These are phyloP conservation scores for Rissa tridactyla DNA, from an alignment of 2,113 vertebrate species.

Conservation along the genomic window DNA sequence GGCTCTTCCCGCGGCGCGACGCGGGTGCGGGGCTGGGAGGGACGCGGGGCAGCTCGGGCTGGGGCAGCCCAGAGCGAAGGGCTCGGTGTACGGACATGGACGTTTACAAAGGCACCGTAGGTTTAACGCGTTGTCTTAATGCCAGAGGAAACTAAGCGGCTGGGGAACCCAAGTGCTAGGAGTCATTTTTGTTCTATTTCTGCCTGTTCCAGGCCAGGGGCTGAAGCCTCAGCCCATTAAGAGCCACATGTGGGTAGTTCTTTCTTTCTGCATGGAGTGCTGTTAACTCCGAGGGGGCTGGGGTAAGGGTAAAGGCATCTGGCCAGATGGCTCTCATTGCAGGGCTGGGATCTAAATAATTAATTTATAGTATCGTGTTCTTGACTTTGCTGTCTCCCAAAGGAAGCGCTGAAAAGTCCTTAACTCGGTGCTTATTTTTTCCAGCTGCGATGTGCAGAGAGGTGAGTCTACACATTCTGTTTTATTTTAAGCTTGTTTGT, in stretches of 20 bases:
- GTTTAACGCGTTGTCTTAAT: rapidly evolving
- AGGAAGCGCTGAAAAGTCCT: not conserved
- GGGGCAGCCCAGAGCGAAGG: not conserved
- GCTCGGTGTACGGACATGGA: rapidly evolving
- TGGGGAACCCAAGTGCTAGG: not conserved
- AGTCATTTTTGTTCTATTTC: rapidly evolving
- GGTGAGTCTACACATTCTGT: not conserved
- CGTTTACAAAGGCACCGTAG: rapidly evolving
- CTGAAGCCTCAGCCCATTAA: not conserved
- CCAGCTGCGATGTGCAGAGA: not conserved
- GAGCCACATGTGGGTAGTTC: not conserved
- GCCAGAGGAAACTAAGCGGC: rapidly evolving
- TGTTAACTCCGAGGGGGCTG: not conserved
- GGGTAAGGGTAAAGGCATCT: not conserved
- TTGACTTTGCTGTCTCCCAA: not conserved
- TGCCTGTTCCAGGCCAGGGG: not conserved
- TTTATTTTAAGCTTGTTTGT: not conserved
- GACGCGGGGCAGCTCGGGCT: not conserved
- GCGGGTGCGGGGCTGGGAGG: not conserved
- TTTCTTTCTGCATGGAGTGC: rapidly evolving
- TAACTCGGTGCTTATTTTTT: not conserved
- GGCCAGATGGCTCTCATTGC: not conserved
- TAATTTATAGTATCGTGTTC: not conserved
- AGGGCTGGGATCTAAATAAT: slow-evolving; percentile 12
- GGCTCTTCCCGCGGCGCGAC: rapidly evolving